Percentiles rank a stretch among this genome's conserved stretches.
Conservation (phyloP, 2,113 vertebrate genomes). For the Corvus cornix region DNA sequence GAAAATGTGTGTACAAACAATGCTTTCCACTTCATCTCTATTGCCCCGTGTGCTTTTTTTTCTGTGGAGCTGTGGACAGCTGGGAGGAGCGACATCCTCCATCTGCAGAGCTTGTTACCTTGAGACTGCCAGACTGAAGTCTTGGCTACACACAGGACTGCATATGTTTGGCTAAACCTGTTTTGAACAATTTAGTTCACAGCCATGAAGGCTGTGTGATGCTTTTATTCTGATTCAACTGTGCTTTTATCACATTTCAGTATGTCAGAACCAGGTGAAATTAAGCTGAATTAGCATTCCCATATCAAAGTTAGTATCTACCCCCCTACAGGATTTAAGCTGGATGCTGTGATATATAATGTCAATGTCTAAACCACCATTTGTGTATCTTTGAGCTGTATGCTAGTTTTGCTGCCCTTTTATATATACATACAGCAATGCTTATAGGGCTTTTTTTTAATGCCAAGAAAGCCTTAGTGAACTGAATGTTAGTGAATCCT, state of each 20-base stretch:
- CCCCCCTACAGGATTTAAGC: neutral
- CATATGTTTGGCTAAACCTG: slow-evolving; percentile 43
- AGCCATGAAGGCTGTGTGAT: neutral
- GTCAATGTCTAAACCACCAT: neutral
- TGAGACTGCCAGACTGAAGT: slow-evolving; percentile 32
- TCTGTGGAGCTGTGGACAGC: neutral
- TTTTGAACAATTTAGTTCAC: slow-evolving; percentile 34
- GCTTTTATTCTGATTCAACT: neutral
- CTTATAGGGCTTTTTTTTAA: neutral
- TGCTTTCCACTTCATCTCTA: neutral
- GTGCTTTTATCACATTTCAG: neutral
- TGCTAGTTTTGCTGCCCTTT: neutral
- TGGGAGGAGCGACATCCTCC: neutral
- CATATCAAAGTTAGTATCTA: neutral
- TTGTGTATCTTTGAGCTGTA: neutral
- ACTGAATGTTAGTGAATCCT: neutral
- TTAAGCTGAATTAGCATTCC: neutral
- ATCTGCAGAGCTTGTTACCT: slow-evolving; percentile 38
- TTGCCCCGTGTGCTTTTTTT: neutral
- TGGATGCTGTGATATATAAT: neutral
- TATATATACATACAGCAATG: neutral
- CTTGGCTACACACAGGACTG: slow-evolving; percentile 19
- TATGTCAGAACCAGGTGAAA: neutral
- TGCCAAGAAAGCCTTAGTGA: neutral
- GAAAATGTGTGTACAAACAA: neutral